These are phyloP conservation scores for Drosophila sulfurigaster DNA, from an alignment of 1,140 invertebrate genomes.

Conservation along the genomic window DNA sequence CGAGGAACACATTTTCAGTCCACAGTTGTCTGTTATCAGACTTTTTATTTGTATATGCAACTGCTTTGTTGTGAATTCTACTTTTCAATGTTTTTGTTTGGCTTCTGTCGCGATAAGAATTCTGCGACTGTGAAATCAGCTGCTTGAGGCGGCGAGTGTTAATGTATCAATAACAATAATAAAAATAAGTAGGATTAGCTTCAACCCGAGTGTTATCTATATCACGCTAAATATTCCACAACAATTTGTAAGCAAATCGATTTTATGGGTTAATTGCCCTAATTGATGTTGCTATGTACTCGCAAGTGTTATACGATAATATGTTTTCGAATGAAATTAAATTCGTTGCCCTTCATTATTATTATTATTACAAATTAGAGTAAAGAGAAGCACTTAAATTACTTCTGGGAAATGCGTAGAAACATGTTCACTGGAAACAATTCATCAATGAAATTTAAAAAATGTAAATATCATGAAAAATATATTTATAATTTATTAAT, in stretches of 20 bases:
- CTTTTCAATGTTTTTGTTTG: constrained; percentile 3
- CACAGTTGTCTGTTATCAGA: constrained; percentile 11
- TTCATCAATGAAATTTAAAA: not conserved
- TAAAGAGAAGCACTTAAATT: not conserved
- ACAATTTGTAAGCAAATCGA: not conserved
- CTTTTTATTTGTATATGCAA: constrained; percentile 8
- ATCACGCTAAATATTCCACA: not conserved
- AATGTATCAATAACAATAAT: constrained; percentile 5
- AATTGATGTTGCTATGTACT: not conserved
- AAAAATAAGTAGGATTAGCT: not conserved
- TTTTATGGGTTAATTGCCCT: not conserved
- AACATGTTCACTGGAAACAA: constrained; percentile 3
- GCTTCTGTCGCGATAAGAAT: constrained; percentile 6
- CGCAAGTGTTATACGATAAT: no score
- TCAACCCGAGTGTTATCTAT: not conserved
- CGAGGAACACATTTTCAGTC: not conserved
- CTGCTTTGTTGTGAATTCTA: constrained; percentile 4
- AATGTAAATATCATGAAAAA: not conserved
- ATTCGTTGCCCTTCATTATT: not conserved
- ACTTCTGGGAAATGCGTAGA: not conserved
- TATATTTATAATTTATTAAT: no score
- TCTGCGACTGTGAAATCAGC: constrained; percentile 41
- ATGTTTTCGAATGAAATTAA: not conserved
- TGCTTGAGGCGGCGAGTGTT: constrained; percentile 5
- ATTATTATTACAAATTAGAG: not conserved